These are phyloP conservation scores for Gadopsis marmoratus DNA, from an alignment of 2,797 vertebrate species.

Conservation along the genomic window DNA sequence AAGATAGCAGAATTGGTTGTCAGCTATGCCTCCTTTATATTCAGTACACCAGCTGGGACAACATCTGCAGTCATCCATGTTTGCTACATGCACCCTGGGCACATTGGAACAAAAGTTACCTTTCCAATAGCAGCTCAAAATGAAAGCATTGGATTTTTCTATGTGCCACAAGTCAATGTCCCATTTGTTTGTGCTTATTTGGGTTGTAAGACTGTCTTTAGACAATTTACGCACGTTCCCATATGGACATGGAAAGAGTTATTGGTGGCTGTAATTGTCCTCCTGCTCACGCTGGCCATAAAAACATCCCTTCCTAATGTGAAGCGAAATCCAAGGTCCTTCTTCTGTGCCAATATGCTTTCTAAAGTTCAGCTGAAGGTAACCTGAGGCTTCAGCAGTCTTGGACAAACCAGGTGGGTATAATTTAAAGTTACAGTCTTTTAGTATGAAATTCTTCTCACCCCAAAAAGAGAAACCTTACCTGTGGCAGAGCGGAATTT, in stretches of 20 bases:
- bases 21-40: constrained; percentile 16
- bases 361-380: not conserved
- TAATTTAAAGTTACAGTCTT: not conserved
- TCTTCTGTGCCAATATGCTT: not conserved
- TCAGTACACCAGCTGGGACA: constrained; percentile 28
- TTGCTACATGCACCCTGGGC: not conserved
- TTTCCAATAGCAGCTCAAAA: constrained; percentile 10
- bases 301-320: not conserved
- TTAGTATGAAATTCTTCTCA: not conserved
- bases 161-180: not conserved
- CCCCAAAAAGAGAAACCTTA: too few species aligned
- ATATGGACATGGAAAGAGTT: not conserved
- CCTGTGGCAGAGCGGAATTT: too few species aligned
- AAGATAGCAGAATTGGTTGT: not conserved
- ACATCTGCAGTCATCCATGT: constrained; percentile 22
- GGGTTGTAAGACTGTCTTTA: not conserved
- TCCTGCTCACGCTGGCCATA: not conserved
- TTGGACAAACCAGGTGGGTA: not conserved
- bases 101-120: constrained; percentile 7
- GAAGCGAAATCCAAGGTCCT: not conserved
- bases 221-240: not conserved
- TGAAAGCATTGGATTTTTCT: constrained; percentile 20
- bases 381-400: not conserved
- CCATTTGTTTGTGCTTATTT: not conserved
- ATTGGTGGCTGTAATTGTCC: not conserved